phyloP scores from a whole-genome alignment of 2,113 vertebrate genomes.

The Prochilodus magdalenae region DNA sequence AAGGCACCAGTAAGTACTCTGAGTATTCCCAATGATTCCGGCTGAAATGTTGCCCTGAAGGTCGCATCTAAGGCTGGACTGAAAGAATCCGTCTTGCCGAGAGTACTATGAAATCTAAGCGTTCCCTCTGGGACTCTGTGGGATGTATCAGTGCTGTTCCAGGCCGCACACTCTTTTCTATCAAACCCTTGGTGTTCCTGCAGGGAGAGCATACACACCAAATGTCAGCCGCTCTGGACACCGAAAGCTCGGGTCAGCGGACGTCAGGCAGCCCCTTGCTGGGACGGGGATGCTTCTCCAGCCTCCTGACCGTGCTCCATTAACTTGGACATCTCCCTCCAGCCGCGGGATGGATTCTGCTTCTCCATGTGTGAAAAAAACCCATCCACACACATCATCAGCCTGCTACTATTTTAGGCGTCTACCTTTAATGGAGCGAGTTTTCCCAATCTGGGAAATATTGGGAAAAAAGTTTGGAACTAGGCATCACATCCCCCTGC shows the following conservation, averaged over 20 bases:
- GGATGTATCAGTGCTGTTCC: slow-evolving; percentile 12
- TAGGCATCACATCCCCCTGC: not conserved
- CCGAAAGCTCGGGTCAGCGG: slow-evolving; percentile 20
- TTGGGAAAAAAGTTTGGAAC: not conserved
- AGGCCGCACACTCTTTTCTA: slow-evolving; percentile 9
- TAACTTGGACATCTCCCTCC: slow-evolving; percentile 53
- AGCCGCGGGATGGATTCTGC: slow-evolving; percentile 38
- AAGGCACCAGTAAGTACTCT: not conserved
- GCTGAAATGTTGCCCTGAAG: not conserved
- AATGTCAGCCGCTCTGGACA: slow-evolving; percentile 48
- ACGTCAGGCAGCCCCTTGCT: slow-evolving; percentile 35
- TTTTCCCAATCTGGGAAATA: not conserved
- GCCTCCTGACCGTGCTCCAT: slow-evolving; percentile 50
- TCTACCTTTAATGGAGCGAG: not conserved
- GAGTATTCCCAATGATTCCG: not conserved
- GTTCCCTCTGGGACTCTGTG: slow-evolving; percentile 27
- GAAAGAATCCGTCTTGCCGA: not conserved
- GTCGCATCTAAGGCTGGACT: not conserved
- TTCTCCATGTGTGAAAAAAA: slow-evolving; percentile 7
- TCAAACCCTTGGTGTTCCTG: slow-evolving; percentile 41
- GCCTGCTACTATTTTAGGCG: not conserved
- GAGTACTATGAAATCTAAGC: slow-evolving; percentile 20
- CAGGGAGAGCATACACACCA: slow-evolving; percentile 45
- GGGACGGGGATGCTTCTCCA: slow-evolving; percentile 44
- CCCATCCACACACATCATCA: slow-evolving; percentile 3